Base-by-base conservation (phyloP, 1,140 invertebrate genomes). In the Brachystomella parvula region DNA sequence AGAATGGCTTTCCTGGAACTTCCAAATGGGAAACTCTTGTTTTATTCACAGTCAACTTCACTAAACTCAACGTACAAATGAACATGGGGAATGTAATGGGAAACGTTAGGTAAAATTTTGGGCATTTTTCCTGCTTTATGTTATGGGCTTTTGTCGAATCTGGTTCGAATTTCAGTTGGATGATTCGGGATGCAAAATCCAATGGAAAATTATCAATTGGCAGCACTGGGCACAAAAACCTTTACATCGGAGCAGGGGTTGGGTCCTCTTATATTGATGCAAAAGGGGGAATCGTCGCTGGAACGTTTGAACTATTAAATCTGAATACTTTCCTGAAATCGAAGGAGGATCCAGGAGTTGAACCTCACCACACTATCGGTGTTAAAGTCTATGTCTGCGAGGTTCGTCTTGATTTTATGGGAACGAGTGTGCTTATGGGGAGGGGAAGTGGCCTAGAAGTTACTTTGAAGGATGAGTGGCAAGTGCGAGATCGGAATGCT, bases 1-100 rank as follows among this genome's bases (percentile, higher is more conserved):
- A 66, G n/a, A 24, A 61, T 29, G 12, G 49, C 17, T 60, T 49
- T 19, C 47, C 63, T 49, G 64, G 56, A 31, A 29, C 60, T 56
- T 79, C 3, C 2, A 63, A 66, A 17, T 98, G 94, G 95, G 92
- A 97, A 79, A 97, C 94, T 2, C 79, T 97, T 19, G 94, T 98
- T 1, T 79, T 98, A 33, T 96, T 97, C 81, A 92, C 92, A 1
- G 87, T 98, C 15, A 97, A 96, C 80, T 92, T 98, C 74, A 94
- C 92, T 2, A 87, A 89, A 72, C 81, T 98, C 28, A 95, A 96
- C 78, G 89, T 98, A 21, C 92, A 96, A 74, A 96, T 98, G 89
- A 97, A 97, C 78, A 98, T 98, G 92, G 93, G 94, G 24, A 98
- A 97, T 77, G 94, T 97, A 0, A 97, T 97, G 91, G 95, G 95